These are phyloP conservation scores for Novumbra hubbsi DNA, from an alignment of 2,797 vertebrate genomes.

Conservation along the genomic window DNA sequence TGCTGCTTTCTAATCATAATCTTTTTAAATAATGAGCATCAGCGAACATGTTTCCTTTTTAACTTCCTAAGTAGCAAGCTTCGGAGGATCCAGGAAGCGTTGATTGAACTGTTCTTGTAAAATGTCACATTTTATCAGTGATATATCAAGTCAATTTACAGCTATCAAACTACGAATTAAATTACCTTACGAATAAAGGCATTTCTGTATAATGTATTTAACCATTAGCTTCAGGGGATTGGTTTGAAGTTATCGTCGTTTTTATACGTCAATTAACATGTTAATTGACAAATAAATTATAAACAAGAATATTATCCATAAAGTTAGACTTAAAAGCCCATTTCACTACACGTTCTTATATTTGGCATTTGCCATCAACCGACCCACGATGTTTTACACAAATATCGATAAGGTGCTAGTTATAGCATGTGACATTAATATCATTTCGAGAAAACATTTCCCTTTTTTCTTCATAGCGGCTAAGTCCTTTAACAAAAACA, in stretches of 20 bases:
- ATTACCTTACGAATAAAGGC: not conserved
- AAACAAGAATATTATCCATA: slow-evolving; percentile 6
- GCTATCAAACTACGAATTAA: not conserved
- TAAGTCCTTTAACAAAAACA: too few species aligned
- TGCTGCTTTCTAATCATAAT: not conserved
- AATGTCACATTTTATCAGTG: not conserved
- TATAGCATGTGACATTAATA: not conserved
- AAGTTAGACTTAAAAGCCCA: not conserved
- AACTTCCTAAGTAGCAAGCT: not conserved
- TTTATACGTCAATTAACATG: not conserved
- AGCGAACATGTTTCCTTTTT: not conserved
- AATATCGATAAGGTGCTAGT: not conserved
- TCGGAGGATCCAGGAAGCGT: not conserved
- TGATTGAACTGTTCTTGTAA: not conserved
- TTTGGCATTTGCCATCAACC: not conserved
- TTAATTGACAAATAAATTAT: slow-evolving; percentile 2
- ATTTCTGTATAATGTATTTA: slow-evolving; percentile 1
- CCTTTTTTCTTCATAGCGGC: not conserved
- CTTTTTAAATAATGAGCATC: not conserved
- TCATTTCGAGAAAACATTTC: not conserved
- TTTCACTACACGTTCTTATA: not conserved
- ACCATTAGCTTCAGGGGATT: not conserved
- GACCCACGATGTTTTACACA: not conserved
- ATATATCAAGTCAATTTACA: slow-evolving; percentile 1
- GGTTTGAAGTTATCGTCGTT: not conserved